Conservation (phyloP, 2,888 invertebrate genomes). For the Drosophila cracens region DNA sequence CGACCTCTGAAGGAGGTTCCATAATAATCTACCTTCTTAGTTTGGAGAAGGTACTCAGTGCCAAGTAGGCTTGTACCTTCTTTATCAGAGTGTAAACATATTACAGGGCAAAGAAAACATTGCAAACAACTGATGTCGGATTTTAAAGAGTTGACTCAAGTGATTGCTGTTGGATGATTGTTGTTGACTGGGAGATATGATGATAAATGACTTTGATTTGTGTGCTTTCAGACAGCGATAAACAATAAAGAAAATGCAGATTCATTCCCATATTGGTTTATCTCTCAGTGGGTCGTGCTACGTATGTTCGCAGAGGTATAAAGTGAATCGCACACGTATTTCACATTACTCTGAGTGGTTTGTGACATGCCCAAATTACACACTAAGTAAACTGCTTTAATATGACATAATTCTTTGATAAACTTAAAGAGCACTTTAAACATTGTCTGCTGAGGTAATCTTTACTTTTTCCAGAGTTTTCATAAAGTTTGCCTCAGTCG, state of each 20-base stretch:
- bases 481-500: conserved; percentile 12
- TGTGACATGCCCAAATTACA: conserved; percentile 34
- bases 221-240: neutral
- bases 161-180: conserved; percentile 43
- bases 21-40: neutral
- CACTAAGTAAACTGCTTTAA: conserved; percentile 15
- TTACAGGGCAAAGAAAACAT: conserved; percentile 38
- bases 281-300: conserved; percentile 7
- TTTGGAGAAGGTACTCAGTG: neutral
- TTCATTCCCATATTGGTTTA: conserved; percentile 18
- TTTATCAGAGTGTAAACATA: neutral
- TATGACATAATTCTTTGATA: conserved; percentile 1
- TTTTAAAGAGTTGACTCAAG: conserved; percentile 10
- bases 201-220: conserved; percentile 47
- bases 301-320: conserved; percentile 23
- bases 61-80: neutral
- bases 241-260: neutral
- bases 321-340: conserved; percentile 48
- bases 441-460: neutral
- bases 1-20: neutral
- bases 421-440: neutral
- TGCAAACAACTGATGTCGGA: conserved; percentile 5
- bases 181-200: conserved; percentile 12
- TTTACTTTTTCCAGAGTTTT: neutral
- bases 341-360: conserved; percentile 38